Evolutionary conservation across 1,140 invertebrate genomes (phyloP), one percentile per base, ranked within the genome.

Genomic region (Brachionus angularis): DNA sequence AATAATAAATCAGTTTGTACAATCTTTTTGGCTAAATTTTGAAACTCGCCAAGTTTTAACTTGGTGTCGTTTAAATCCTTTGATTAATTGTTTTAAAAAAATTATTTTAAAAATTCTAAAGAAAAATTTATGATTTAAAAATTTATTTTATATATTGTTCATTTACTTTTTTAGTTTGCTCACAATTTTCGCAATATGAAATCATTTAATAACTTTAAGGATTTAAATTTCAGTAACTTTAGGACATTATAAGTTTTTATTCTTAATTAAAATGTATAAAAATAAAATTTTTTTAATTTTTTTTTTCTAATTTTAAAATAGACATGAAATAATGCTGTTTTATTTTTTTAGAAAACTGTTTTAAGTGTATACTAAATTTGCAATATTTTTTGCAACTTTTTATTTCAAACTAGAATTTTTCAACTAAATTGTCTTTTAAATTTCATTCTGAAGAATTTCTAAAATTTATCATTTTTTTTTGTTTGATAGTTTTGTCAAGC

Each of bases 11-110:
- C 62, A 25, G 47, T 50, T 0, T 67, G 62, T 47, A 67, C 47
- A 27, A 67, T 67, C 25, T 47, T 46, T 34, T 67, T 46, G n/a
- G 62, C 62, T 33, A 67, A 47, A 34, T 21, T 67, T 34, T 67
- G 62, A 46, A 67, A 50, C 27, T 67, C 62, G 16, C n/a, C 42
- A 29, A 67, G 31, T 27, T 67, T 67, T 34, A 18, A 29, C 31
- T 67, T 67, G 14, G 62, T 67, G 16, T 67, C 42, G 33, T 50
- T 46, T 42, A 67, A 50, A 16, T 67, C 62, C 62, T 67, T 55
- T 14, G 29, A 33, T 33, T 12, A 8, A 21, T 33, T 1, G 29
- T 5, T n/a, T n/a, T n/a, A n/a, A n/a, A n/a, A n/a, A n/a, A n/a
- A n/a, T n/a, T n/a, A n/a, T n/a, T n/a, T n/a, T n/a, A n/a, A n/a